These are phyloP conservation scores for Amazona ochrocephala DNA, from an alignment of 2,797 vertebrate species.

Conservation along the genomic window DNA sequence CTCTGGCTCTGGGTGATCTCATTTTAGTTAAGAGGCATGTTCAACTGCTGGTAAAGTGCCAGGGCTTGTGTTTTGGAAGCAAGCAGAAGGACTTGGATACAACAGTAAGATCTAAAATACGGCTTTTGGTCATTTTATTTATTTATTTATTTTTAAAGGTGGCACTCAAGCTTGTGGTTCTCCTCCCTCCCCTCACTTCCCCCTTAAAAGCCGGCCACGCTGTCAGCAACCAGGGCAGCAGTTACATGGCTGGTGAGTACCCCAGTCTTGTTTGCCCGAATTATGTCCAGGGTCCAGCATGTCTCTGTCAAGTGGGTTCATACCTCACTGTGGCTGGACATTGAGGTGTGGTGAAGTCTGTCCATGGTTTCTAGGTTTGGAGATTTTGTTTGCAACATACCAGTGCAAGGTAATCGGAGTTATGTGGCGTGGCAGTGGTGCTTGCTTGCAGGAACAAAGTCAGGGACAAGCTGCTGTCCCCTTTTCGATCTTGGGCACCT, in stretches of 20 bases:
- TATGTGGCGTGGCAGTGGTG: fast-evolving
- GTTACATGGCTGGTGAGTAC: fast-evolving
- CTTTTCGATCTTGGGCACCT: background rate
- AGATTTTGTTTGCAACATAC: background rate
- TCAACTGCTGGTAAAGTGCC: background rate
- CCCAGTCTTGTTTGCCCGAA: fast-evolving
- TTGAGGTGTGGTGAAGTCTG: background rate
- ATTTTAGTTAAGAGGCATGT: background rate
- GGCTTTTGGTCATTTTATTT: fast-evolving
- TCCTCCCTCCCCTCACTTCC: background rate
- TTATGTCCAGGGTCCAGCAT: fast-evolving
- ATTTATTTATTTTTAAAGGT: background rate
- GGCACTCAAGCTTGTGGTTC: background rate
- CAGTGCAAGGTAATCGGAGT: background rate
- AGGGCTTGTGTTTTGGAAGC: background rate
- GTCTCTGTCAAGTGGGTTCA: fast-evolving
- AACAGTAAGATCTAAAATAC: background rate
- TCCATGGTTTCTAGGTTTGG: background rate
- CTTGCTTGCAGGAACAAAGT: background rate
- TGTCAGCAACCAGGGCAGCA: background rate
- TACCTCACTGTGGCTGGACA: fast-evolving
- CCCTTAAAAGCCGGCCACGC: background rate
- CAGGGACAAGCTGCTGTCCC: background rate
- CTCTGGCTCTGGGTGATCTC: background rate
- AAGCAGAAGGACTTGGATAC: background rate